A percentile compares a stretch with the other conserved stretches of the same genome.
These are phyloP conservation scores for Polia nebulosa DNA, from an alignment of 2,888 invertebrate species.

Conservation along the genomic window DNA sequence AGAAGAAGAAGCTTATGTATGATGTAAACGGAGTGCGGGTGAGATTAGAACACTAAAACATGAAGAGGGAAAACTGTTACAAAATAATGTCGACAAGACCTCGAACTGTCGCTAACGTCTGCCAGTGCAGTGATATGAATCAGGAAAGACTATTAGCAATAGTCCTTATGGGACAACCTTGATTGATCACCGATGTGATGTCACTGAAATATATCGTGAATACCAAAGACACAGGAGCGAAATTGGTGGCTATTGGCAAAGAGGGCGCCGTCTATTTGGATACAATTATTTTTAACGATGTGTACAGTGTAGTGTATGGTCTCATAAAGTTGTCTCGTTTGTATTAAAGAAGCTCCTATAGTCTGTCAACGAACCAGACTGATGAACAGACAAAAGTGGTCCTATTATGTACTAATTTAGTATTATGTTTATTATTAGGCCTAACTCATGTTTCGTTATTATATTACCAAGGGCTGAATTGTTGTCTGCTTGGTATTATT, in stretches of 20 bases:
- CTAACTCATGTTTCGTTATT: background rate
- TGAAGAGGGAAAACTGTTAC: slow-evolving; percentile 16
- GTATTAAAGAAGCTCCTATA: background rate
- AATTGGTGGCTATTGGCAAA: background rate
- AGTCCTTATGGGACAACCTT: slow-evolving; percentile 13
- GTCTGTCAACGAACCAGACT: too few species aligned
- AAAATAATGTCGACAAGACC: background rate
- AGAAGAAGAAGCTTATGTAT: background rate
- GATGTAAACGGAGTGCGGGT: too few species aligned
- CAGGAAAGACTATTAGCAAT: slow-evolving; percentile 18
- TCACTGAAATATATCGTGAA: slow-evolving; percentile 11
- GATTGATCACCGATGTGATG: background rate
- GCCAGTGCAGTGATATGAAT: background rate
- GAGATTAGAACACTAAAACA: background rate
- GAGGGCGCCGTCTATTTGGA: background rate
- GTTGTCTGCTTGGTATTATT: background rate
- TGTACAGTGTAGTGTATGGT: background rate
- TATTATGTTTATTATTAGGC: background rate
- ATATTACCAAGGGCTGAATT: background rate
- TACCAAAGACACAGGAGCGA: background rate
- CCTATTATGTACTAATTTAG: background rate
- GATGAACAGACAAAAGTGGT: too few species aligned
- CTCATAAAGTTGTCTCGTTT: too few species aligned
- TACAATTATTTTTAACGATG: background rate
- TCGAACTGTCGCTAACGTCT: background rate